Base-by-base conservation (phyloP, 2,888 invertebrate species). In the Pollenia amentaria region DNA sequence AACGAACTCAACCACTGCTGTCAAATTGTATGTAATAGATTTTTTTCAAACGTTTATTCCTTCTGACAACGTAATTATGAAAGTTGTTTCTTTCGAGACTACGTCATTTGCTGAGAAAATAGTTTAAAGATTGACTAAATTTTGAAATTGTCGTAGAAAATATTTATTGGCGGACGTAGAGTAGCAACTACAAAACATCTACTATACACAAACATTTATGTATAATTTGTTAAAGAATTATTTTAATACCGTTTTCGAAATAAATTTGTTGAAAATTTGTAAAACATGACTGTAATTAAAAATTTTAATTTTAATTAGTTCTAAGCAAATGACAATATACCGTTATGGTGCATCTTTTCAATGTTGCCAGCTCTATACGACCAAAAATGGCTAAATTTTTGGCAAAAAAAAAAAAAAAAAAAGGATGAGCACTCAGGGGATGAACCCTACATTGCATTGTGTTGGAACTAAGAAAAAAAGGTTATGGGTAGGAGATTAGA, bases 21-120 rank as follows among this genome's bases (percentile, higher is more conserved):
- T 69, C 44, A 78, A 62, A 60, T 73, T 51, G 44, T 38, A 18
- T 75, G 53, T 12, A 60, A 82, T 62, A 73, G 51, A 70, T 73
- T 77, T 73, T 48, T 55, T 57, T 29, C 9, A n/a, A 53, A 53
- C 10, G 38, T 77, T 51, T 62, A 1, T 12, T 38, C 12, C 4
- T 44, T 11, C 38, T 48, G 57, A 72, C 18, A 42, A 44, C 18
- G 46, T 65, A 29, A 10, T 4, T 21, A 46, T 64, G 55, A 64
- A 14, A 16, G 65, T 75, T 38, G 29, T 67, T 14, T 62, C 38
- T 75, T 38, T 60, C 18, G 12, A 55, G n/a, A 77, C 53, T 65
- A 87, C 85, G 77, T 82, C 78, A 82, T 78, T 87, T 70, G 42
- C 53, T 60, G 67, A 51, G 21, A 29, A 29, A 70, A 70, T 55